These are phyloP conservation scores for Harpegnathos saltator DNA, from an alignment of 1,140 invertebrate genomes.

Conservation along the genomic window DNA sequence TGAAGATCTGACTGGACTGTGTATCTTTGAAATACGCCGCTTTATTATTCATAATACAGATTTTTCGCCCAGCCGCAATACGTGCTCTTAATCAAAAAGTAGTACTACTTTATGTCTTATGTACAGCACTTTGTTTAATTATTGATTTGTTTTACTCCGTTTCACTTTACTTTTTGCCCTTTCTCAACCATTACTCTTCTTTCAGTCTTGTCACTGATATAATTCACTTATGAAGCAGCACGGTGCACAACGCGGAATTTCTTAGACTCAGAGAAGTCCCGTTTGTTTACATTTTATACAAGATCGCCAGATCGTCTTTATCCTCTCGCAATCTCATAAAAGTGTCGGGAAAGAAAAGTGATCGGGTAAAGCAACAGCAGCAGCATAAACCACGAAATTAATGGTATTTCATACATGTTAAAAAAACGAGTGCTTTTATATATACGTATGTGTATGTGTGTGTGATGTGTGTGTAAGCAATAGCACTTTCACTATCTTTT, in stretches of 20 bases:
- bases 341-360: neutral
- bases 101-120: conserved; percentile 54
- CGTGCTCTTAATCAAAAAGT: conserved; percentile 43
- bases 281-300: conserved; percentile 13
- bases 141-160: conserved; percentile 15
- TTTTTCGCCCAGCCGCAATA: conserved; percentile 30
- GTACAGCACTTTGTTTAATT: conserved; percentile 43
- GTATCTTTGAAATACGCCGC: conserved; percentile 42
- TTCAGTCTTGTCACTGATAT: conserved; percentile 51
- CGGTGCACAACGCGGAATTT: conserved; percentile 9
- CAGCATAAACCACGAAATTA: neutral
- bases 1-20: neutral
- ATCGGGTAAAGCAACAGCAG: conserved; percentile 1
- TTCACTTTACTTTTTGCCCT: conserved; percentile 46
- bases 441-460: too few relatives aligned
- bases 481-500: neutral
- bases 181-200: conserved; percentile 23
- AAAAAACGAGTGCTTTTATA: neutral
- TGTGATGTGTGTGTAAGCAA: neutral
- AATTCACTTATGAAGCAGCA: conserved; percentile 52
- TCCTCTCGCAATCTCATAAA: conserved; percentile 19
- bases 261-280: conserved; percentile 9
- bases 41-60: conserved; percentile 46
- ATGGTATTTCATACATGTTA: neutral
- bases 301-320: neutral